Conservation (phyloP, 2,888 invertebrate genomes). For the Augiades crinisus region DNA sequence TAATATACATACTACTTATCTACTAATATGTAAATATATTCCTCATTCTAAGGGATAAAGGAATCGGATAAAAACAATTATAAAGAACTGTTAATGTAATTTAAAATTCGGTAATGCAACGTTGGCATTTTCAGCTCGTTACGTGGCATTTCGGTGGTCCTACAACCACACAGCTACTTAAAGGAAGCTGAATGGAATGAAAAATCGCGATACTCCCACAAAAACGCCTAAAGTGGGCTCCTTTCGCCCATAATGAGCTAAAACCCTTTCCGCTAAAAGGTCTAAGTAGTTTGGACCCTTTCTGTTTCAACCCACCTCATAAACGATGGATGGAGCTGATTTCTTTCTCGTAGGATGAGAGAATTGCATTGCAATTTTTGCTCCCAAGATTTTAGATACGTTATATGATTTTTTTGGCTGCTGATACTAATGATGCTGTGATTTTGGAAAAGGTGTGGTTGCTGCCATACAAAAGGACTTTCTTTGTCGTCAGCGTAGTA, state of each 20-base stretch:
- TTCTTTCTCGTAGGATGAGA: slow-evolving; percentile 40
- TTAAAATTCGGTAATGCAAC: too few species aligned
- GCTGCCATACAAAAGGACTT: too few species aligned
- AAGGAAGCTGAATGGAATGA: slow-evolving; percentile 17
- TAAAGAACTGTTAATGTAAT: too few species aligned
- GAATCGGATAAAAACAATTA: too few species aligned
- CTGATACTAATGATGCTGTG: too few species aligned
- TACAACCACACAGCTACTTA: background rate
- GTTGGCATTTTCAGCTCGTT: too few species aligned
- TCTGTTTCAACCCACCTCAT: slow-evolving; percentile 42
- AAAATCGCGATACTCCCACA: slow-evolving; percentile 33
- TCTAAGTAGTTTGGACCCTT: slow-evolving; percentile 49
- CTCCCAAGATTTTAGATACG: slow-evolving; percentile 33
- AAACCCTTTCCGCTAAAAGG: slow-evolving; percentile 51
- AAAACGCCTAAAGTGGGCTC: slow-evolving; percentile 42
- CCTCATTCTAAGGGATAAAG: too few species aligned
- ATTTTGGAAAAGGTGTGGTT: too few species aligned
- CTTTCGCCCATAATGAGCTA: slow-evolving; percentile 45
- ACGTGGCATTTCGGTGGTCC: background rate
- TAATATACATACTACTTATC: too few species aligned
- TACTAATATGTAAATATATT: too few species aligned
- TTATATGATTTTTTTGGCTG: background rate
- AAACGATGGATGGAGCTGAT: slow-evolving; percentile 48
- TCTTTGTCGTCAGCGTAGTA: too few species aligned
- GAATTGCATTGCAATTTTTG: slow-evolving; percentile 30